phyloP scores from a whole-genome alignment of 1,140 invertebrate species.

The Eueides isabella region DNA sequence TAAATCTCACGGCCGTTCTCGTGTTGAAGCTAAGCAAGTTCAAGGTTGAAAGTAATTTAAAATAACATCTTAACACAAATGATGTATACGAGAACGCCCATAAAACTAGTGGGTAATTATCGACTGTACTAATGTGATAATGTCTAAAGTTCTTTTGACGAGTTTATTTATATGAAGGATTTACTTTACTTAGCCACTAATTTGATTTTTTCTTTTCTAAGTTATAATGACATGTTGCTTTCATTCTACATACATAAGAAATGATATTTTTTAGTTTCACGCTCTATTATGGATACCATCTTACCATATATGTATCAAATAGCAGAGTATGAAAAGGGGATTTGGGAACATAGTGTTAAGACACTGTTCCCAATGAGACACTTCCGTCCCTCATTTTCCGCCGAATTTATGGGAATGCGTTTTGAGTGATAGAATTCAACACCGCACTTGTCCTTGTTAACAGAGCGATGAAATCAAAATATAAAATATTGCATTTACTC shows the following conservation, averaged over 20 bases:
- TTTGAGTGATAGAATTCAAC: too few relatives aligned
- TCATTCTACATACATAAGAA: neutral
- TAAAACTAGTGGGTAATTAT: constrained; percentile 69
- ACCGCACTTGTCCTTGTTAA: too few relatives aligned
- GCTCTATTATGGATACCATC: too few relatives aligned
- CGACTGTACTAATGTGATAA: constrained; percentile 72
- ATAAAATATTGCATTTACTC: too few relatives aligned
- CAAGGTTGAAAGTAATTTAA: constrained; percentile 51
- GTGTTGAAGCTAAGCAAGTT: constrained; percentile 34
- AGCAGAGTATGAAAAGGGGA: too few relatives aligned
- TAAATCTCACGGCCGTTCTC: constrained; percentile 54
- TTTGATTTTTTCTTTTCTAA: constrained; percentile 40
- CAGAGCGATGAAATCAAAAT: too few relatives aligned
- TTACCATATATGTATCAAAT: too few relatives aligned
- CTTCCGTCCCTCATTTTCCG: too few relatives aligned
- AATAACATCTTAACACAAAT: constrained; percentile 77
- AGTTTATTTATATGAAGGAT: constrained; percentile 68
- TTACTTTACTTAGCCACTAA: constrained; percentile 58
- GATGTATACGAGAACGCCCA: constrained; percentile 77
- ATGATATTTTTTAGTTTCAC: too few relatives aligned
- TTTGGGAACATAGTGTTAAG: too few relatives aligned
- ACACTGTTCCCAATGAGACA: too few relatives aligned
- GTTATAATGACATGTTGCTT: neutral
- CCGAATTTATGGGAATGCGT: too few relatives aligned
- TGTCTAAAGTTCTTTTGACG: constrained; percentile 71